Base-by-base conservation (phyloP, 2,888 invertebrate genomes). In the Ametastegia equiseti region DNA sequence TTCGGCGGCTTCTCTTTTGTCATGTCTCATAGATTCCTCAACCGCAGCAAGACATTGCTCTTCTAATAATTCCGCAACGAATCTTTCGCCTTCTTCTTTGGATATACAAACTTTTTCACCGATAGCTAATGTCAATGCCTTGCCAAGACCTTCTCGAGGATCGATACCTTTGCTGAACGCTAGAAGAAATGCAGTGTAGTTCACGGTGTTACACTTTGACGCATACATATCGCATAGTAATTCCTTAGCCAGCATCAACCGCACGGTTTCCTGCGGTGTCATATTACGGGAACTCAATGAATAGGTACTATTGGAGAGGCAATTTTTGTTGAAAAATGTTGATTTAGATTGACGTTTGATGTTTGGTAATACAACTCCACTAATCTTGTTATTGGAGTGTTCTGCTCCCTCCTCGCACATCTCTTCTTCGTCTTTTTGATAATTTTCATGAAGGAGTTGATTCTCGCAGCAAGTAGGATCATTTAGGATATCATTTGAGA, bases 101-200 rank as follows among this genome's bases (percentile, higher is more conserved):
- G 92, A 89, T 85, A 90, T 92, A 88, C 95, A 94, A 5, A 93
- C 92, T 80, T 91, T 91, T 86, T 92, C 93, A 1, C 95, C 95
- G 11, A 94, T 86, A 23, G 93, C 92, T 84, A 95, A 91, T 27
- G 93, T 92, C 27, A 95, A 85, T 0, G 94, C 95, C 83, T 93
- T 93, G 0, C 91, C 93, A 78, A 95, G 93, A 0, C 95, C 95
- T 84, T 92, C 90, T 5, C 92, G 89, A 0, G 94, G 93, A 86
- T 94, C 91, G 23, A 87, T 83, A 85, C 92, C 93, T 91, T 95
- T 95, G 87, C 95, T 95, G 85, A 95, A 94, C 27, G 93, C 93
- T 82, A 95, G 88, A 45, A 95, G 89, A 86, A 95, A 92, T 5
- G 94, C 94, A 0, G 94, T 93, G 88, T 95, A 95, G 86, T 95